These are phyloP conservation scores for Odocoileus hemionus DNA, from an alignment of 2,113 vertebrate genomes.

Conservation along the genomic window DNA sequence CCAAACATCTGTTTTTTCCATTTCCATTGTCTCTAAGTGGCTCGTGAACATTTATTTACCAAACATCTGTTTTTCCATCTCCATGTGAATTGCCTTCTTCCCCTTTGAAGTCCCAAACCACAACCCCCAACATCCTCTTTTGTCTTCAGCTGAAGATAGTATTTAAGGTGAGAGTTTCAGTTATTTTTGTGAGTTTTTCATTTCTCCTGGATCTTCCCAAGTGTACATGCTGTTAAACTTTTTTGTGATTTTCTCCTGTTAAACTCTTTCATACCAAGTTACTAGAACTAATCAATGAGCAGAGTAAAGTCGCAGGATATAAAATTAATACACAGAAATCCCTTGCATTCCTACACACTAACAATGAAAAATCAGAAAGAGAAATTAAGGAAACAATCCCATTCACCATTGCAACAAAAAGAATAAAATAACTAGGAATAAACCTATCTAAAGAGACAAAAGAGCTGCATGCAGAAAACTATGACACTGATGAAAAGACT, in stretches of 20 bases:
- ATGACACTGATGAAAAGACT: neutral
- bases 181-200: neutral
- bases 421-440: neutral
- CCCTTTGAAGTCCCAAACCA: neutral
- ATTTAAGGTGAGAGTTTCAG: neutral
- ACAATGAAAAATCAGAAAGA: neutral
- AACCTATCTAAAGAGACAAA: neutral
- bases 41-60: neutral
- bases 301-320: neutral
- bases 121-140: neutral
- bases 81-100: neutral
- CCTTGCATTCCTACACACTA: neutral
- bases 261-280: neutral
- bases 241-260: neutral
- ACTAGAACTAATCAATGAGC: neutral
- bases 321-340: neutral
- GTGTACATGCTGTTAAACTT: neutral
- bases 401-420: neutral
- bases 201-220: neutral
- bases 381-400: neutral
- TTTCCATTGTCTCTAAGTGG: neutral
- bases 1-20: neutral
- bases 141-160: neutral
- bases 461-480: neutral
- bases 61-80: neutral